Evolutionary conservation across 2,113 vertebrate genomes (phyloP).

Genomic region (Pteronura brasiliensis): DNA sequence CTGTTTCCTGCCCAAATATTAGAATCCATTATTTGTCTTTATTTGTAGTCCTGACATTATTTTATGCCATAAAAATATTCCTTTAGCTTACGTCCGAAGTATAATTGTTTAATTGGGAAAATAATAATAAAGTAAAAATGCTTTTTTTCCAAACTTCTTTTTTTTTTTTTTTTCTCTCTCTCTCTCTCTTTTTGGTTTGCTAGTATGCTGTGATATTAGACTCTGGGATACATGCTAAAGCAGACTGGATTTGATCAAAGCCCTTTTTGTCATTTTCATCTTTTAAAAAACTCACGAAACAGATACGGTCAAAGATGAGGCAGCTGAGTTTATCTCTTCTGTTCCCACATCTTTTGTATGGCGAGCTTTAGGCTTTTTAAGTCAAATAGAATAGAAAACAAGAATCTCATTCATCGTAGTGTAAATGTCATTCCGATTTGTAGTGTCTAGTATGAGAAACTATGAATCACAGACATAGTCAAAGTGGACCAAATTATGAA

Average conservation of each 20-base stretch:
- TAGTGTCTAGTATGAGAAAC: constrained; percentile 69
- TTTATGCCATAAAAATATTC: background rate
- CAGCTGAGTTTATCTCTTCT: constrained; percentile 63
- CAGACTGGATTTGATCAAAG: constrained; percentile 76
- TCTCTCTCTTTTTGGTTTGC: background rate
- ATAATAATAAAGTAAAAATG: constrained; percentile 48
- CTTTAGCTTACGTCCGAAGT: background rate
- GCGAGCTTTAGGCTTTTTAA: constrained; percentile 71
- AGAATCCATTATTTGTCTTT: background rate
- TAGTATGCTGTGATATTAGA: background rate
- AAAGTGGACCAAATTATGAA: constrained; percentile 68
- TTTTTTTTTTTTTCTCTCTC: background rate
- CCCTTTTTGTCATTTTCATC: constrained; percentile 76
- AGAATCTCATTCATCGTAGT: constrained; percentile 65
- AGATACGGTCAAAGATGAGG: constrained; percentile 74
- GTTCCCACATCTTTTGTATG: constrained; percentile 68
- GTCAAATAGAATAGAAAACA: constrained; percentile 67
- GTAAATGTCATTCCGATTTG: constrained; percentile 75
- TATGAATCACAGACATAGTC: constrained; percentile 67
- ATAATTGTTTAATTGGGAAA: constrained; percentile 26
- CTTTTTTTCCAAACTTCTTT: background rate
- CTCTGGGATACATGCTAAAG: constrained; percentile 36
- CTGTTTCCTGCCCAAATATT: background rate
- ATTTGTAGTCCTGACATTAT: background rate
- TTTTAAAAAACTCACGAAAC: constrained; percentile 76